Base-by-base conservation (phyloP, 2,113 vertebrate species). In the Brachypodius melanocephalos region DNA sequence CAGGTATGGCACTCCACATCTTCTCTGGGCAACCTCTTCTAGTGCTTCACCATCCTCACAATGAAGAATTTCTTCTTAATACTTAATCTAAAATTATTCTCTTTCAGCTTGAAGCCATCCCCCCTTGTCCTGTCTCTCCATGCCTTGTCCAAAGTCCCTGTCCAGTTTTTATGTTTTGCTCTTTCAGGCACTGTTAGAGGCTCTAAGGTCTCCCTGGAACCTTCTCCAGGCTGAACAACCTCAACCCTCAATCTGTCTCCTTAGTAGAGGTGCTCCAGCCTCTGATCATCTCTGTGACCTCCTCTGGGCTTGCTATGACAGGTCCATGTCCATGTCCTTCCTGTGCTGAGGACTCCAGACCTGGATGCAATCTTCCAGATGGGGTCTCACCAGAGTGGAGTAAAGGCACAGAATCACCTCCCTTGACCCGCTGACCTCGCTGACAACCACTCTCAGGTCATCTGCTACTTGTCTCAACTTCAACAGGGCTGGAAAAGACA, bases 381-480 rank as follows among this genome's bases (percentile, higher is more conserved):
- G 8, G 19, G 4, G 9, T 75, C 66, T 66, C 38, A 10, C 4
- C 28, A 43, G 62, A 67, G 24, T 0, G 0, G 18, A 65, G 25
- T 0, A 61, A 58, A 83, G 38, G 38, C 9, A 9, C 5, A 79
- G 66, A 71, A 87, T 24, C 40, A 2, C 17, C 15, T 36, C 66
- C 19, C 10, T 43, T 2, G 2, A 17, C 25, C n/a, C 0, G 2
- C 16, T 48, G 54, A 67, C 22, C 42, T 54, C 4, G 1, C 11
- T 46, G 58, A 57, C n/a, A 76, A 75, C 18, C 14, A 31, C 67
- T 68, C 12, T 32, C 14, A 32, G 24, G 31, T 45, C 61, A 82
- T 11, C 43, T 59, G 57, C 61, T 59, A 34, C 69, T 67, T 32
- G 43, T 67, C 34, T 42, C 24, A 42, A 43, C 26, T 17, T 75